phyloP scores from a whole-genome alignment of 2,888 invertebrate genomes.

The Harpalus rubripes region DNA sequence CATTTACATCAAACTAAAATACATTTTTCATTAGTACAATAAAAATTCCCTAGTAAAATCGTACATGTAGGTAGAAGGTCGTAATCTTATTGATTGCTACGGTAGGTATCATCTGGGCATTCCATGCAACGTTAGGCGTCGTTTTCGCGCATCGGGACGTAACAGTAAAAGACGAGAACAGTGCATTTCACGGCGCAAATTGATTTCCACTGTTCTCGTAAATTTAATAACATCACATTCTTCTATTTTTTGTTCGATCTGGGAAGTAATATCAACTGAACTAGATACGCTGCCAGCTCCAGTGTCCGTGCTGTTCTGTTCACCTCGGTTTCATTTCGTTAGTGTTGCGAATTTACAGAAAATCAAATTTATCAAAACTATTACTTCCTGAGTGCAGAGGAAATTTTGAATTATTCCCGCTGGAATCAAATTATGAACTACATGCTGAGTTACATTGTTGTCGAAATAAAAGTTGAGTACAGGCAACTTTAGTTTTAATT shows the following conservation, averaged over 20 bases:
- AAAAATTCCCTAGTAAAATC: too few relatives aligned
- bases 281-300: not conserved
- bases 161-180: slow-evolving; percentile 40
- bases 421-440: not conserved
- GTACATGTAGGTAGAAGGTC: not conserved
- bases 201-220: slow-evolving; percentile 65
- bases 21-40: too few relatives aligned
- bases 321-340: slow-evolving; percentile 43
- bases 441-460: not conserved
- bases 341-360: slow-evolving; percentile 36
- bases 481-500: not conserved
- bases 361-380: slow-evolving; percentile 40
- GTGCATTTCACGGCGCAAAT: slow-evolving; percentile 56
- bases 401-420: not conserved
- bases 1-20: too few relatives aligned
- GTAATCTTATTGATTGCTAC: not conserved
- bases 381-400: not conserved
- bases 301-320: not conserved
- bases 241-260: slow-evolving; percentile 49
- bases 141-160: slow-evolving; percentile 14
- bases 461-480: not conserved
- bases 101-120: not conserved
- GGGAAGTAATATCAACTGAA: slow-evolving; percentile 46
- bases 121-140: not conserved
- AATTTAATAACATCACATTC: slow-evolving; percentile 65